phyloP scores from a whole-genome alignment of 2,797 vertebrate species.

The Trachops cirrhosus region DNA sequence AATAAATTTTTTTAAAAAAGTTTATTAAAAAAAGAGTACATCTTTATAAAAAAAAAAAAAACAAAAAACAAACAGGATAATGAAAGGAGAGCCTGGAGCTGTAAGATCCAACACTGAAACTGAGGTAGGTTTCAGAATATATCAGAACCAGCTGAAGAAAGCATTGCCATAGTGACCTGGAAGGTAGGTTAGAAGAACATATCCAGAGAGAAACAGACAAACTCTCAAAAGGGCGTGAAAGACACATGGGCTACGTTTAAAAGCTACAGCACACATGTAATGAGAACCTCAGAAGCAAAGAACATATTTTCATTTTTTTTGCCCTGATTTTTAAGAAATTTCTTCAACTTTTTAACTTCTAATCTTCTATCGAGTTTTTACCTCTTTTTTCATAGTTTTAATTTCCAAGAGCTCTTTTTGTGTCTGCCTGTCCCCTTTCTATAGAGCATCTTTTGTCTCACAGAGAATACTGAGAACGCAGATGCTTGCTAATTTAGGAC shows the following conservation, averaged over 20 bases:
- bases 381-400: not conserved
- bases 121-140: not conserved
- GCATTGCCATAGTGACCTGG: not conserved
- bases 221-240: not conserved
- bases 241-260: not conserved
- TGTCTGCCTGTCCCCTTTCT: not conserved
- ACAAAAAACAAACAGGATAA: not conserved
- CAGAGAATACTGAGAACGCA: not conserved
- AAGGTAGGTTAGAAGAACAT: not conserved
- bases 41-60: too few species aligned
- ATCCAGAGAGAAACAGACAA: not conserved
- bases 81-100: not conserved
- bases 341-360: not conserved
- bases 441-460: not conserved
- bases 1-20: too few species aligned
- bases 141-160: not conserved
- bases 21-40: too few species aligned
- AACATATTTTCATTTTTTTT: not conserved
- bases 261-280: not conserved
- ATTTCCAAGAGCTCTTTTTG: not conserved
- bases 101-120: not conserved
- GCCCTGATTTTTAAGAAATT: not conserved
- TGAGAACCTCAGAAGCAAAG: not conserved
- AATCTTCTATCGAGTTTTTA: not conserved
- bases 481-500: not conserved